A percentile compares a stretch with the other conserved stretches of the same genome.
phyloP scores from a whole-genome alignment of 2,113 vertebrate species.

The Leucopsar rothschildi region DNA sequence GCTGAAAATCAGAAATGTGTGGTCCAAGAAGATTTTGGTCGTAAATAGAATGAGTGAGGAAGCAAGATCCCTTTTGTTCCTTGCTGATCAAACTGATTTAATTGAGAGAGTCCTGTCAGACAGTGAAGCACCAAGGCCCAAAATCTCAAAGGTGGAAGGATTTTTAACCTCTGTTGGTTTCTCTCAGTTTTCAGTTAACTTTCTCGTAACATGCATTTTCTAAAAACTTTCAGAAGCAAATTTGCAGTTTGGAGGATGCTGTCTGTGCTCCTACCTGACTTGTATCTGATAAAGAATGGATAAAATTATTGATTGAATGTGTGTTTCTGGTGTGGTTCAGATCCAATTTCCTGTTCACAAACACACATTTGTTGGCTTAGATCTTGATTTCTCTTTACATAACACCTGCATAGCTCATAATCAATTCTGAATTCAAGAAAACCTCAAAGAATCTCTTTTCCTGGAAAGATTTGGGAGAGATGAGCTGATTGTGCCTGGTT shows the following conservation, averaged over 20 bases:
- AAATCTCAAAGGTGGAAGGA: background rate
- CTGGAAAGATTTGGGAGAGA: background rate
- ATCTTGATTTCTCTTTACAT: background rate
- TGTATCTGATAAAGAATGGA: background rate
- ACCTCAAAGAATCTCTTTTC: background rate
- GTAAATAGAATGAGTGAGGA: background rate
- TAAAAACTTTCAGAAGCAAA: background rate
- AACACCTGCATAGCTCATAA: background rate
- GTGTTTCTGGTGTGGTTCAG: background rate
- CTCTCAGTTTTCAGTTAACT: background rate
- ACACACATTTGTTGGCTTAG: background rate
- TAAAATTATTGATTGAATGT: background rate
- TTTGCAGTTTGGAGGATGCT: background rate
- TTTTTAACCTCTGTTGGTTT: background rate
- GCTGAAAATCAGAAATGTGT: background rate
- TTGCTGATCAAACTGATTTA: background rate
- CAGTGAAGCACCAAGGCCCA: background rate
- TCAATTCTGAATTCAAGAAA: background rate
- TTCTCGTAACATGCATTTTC: background rate
- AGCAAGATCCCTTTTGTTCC: background rate
- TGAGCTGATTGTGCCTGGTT: background rate
- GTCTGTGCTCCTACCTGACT: background rate
- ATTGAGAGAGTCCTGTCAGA: background rate
- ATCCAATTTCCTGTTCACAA: background rate
- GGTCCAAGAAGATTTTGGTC: background rate